Conservation (phyloP, 2,797 vertebrate species). For the Heterohyrax brucei region DNA sequence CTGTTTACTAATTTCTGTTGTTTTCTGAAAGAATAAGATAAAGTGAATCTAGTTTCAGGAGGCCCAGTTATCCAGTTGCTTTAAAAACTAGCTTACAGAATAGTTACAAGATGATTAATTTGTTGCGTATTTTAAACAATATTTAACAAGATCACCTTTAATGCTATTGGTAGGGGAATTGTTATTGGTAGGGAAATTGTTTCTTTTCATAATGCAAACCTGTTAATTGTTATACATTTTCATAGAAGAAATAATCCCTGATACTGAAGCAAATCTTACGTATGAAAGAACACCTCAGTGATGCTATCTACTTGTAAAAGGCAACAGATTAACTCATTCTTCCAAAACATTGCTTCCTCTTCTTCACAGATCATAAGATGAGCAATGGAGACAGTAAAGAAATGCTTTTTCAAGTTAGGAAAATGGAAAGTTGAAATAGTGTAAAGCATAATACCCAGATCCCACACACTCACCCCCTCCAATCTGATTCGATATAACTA, state of each 20-base stretch:
- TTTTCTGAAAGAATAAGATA: background rate
- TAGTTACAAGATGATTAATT: background rate
- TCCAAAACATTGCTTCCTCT: constrained; percentile 8
- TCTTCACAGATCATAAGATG: constrained; percentile 5
- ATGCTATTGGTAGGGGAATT: background rate
- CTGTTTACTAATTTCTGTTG: background rate
- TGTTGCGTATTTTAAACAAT: background rate
- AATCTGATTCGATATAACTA: background rate
- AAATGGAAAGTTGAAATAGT: background rate
- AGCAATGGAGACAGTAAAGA: background rate
- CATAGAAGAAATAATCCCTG: background rate
- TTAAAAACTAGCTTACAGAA: background rate
- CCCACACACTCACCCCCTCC: background rate
- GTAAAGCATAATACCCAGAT: background rate
- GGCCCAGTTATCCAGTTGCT: background rate
- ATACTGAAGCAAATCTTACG: background rate
- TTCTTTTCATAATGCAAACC: background rate
- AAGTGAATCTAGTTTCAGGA: background rate
- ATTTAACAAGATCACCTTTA: background rate
- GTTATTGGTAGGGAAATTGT: too few species aligned
- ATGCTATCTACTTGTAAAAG: background rate
- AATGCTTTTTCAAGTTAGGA: background rate
- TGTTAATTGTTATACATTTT: background rate
- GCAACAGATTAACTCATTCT: background rate
- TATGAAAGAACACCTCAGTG: background rate